These are phyloP conservation scores for Ephialtes manifestator DNA, from an alignment of 2,888 invertebrate genomes.

Conservation along the genomic window DNA sequence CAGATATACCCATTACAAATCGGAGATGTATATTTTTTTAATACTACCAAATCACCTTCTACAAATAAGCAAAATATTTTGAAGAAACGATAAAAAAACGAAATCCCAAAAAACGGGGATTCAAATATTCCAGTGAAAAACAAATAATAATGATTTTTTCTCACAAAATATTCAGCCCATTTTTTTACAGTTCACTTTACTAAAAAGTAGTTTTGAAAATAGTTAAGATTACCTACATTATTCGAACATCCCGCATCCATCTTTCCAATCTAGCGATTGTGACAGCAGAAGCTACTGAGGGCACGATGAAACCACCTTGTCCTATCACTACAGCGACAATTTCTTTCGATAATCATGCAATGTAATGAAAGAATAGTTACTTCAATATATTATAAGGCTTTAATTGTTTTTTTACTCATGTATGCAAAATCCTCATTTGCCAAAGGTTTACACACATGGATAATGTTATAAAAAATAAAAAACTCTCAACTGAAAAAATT, in stretches of 20 bases:
- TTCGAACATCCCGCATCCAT: slow-evolving; percentile 86
- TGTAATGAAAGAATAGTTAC: neutral
- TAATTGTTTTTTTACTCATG: neutral
- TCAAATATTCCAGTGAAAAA: neutral
- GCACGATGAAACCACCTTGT: slow-evolving; percentile 26
- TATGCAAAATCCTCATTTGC: too few species aligned
- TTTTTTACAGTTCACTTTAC: too few species aligned
- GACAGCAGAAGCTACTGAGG: slow-evolving; percentile 57
- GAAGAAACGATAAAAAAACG: neutral
- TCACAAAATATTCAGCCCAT: too few species aligned
- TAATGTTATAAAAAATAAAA: too few species aligned
- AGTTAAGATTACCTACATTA: too few species aligned
- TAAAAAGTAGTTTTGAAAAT: too few species aligned
- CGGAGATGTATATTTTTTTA: too few species aligned
- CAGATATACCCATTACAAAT: too few species aligned
- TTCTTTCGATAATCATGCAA: neutral
- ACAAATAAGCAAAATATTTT: too few species aligned
- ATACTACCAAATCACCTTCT: too few species aligned
- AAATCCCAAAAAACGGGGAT: neutral
- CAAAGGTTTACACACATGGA: too few species aligned
- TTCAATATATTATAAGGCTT: neutral
- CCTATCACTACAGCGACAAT: neutral
- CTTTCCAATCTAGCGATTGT: slow-evolving; percentile 75
- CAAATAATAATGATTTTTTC: neutral
- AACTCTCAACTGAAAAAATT: too few species aligned